A percentile compares a stretch with the other conserved stretches of the same genome.
Evolutionary conservation across 2,797 vertebrate genomes (phyloP).

Genomic region (Enteromius thamalakanensis): DNA sequence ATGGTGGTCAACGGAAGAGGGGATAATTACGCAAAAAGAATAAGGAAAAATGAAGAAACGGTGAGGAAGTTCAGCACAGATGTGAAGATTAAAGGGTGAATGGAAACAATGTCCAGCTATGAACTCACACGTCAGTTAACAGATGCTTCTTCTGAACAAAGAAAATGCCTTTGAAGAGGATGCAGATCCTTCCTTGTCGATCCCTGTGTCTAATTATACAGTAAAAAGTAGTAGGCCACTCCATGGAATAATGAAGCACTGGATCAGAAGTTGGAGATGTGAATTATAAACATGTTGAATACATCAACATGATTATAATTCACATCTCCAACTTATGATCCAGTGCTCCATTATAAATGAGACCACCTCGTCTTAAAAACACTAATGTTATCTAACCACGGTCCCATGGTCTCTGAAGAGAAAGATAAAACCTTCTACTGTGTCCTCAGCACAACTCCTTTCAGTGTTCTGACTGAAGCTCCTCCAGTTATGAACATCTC

Average conservation of each 20-base stretch:
- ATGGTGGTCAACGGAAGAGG: slow-evolving; percentile 1
- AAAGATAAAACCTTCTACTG: slow-evolving; percentile 35
- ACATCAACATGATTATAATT: not conserved
- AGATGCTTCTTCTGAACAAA: slow-evolving; percentile 23
- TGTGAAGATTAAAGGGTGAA: slow-evolving; percentile 16
- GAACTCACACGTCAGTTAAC: not conserved
- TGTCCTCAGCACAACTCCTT: slow-evolving; percentile 17
- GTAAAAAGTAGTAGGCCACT: not conserved
- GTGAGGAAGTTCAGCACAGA: slow-evolving; percentile 43
- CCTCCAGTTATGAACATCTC: not conserved
- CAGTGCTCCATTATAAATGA: not conserved
- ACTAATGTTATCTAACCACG: slow-evolving; percentile 5
- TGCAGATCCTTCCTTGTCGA: not conserved
- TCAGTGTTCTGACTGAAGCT: slow-evolving; percentile 15
- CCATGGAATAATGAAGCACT: no score
- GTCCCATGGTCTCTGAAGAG: slow-evolving; percentile 36
- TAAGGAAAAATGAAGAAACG: slow-evolving; percentile 22
- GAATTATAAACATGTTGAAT: no score
- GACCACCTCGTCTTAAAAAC: not conserved
- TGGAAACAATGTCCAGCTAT: slow-evolving; percentile 26
- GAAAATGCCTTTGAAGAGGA: slow-evolving; percentile 3
- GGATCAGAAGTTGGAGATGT: no score
- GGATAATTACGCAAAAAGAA: not conserved
- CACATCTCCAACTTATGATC: not conserved
- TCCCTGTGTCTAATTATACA: not conserved